These are phyloP conservation scores for Gyps fulvus DNA, from an alignment of 2,113 vertebrate species.

Conservation along the genomic window DNA sequence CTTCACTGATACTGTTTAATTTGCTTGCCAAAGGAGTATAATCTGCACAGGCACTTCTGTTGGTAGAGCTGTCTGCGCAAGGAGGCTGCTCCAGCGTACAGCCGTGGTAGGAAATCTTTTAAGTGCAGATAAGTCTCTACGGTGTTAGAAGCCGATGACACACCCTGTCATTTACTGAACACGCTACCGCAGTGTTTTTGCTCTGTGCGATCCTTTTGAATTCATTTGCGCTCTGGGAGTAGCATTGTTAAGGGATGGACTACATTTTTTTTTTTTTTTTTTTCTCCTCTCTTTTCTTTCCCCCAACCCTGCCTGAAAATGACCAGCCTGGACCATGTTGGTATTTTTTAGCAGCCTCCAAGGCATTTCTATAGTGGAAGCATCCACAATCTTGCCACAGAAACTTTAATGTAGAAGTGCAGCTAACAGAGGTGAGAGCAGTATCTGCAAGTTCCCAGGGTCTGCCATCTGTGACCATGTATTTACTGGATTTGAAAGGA, in stretches of 20 bases:
- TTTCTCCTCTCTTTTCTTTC: not conserved
- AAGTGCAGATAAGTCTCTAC: not conserved
- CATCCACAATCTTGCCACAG: not conserved
- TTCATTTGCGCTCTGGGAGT: not conserved
- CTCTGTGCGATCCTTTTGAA: not conserved
- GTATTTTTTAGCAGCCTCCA: not conserved
- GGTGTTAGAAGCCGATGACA: accelerated
- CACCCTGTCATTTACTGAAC: not conserved
- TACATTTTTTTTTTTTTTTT: not conserved
- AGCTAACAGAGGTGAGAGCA: not conserved
- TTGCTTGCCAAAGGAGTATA: not conserved
- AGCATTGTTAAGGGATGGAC: not conserved
- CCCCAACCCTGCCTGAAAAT: not conserved
- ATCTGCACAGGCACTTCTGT: not conserved
- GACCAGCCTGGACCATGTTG: accelerated
- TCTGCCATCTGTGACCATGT: accelerated
- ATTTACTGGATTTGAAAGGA: not conserved
- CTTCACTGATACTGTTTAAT: not conserved
- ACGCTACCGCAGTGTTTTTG: not conserved
- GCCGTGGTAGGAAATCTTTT: not conserved
- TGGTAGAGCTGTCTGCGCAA: not conserved
- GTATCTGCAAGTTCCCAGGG: not conserved
- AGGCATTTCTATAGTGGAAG: not conserved
- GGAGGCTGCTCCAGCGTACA: not conserved
- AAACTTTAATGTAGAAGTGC: not conserved